Conservation (phyloP, 2,888 invertebrate species). For the Heliothis peltigera region DNA sequence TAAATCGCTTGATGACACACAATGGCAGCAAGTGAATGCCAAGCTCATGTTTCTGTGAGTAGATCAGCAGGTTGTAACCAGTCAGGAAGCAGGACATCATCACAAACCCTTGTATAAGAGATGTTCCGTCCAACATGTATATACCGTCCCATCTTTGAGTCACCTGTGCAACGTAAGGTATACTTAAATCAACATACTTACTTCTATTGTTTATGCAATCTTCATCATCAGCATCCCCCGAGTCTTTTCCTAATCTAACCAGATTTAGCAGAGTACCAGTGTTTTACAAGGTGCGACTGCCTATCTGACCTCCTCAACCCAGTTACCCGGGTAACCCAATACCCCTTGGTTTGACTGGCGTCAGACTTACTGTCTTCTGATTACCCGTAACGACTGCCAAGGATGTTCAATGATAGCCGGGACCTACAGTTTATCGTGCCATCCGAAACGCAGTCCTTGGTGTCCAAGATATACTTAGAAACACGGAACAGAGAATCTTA, state of each 20-base stretch:
- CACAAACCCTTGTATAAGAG: constrained; percentile 40
- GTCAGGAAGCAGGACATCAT: constrained; percentile 50
- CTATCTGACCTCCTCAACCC: too few species aligned
- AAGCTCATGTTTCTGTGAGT: constrained; percentile 36
- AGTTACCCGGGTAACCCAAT: too few species aligned
- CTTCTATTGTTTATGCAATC: neutral
- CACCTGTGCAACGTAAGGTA: constrained; percentile 13
- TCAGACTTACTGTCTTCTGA: too few species aligned
- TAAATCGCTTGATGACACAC: constrained; percentile 42
- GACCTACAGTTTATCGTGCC: too few species aligned
- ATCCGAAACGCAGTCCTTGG: too few species aligned
- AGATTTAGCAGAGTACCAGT: too few species aligned
- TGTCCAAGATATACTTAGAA: too few species aligned
- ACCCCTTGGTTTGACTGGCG: too few species aligned
- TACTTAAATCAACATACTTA: neutral
- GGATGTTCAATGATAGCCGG: too few species aligned
- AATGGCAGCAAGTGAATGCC: constrained; percentile 38
- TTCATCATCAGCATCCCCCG: neutral
- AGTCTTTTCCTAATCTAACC: neutral
- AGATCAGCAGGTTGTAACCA: constrained; percentile 46
- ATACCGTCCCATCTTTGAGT: constrained; percentile 16
- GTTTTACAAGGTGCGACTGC: too few species aligned
- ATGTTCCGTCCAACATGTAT: constrained; percentile 28
- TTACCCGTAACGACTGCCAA: too few species aligned
- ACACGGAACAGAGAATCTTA: too few species aligned